These are phyloP conservation scores for Pardosa pseudoannulata DNA, from an alignment of 2,888 invertebrate genomes.

Conservation along the genomic window DNA sequence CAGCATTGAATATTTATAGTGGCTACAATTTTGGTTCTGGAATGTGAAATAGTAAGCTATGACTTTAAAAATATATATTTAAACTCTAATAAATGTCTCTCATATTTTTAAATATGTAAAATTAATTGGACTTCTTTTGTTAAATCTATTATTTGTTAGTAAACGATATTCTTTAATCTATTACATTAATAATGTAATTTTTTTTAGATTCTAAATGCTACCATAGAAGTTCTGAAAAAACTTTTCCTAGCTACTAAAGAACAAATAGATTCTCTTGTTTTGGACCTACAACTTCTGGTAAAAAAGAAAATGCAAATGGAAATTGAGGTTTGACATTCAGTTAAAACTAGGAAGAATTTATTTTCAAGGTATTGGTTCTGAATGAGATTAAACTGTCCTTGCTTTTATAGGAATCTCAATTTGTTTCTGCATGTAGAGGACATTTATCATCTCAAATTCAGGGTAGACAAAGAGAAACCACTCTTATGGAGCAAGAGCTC, in stretches of 20 bases:
- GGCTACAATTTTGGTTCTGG: no score
- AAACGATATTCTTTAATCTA: no score
- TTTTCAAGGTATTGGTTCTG: no score
- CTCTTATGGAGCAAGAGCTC: slow-evolving; percentile 17
- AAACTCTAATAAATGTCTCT: no score
- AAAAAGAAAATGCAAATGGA: slow-evolving; percentile 42
- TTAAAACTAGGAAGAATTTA: no score
- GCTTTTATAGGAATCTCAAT: slow-evolving; percentile 27
- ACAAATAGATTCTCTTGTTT: neutral
- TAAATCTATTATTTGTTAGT: no score
- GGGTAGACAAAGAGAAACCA: slow-evolving; percentile 28
- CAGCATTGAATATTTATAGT: no score
- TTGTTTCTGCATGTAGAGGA: slow-evolving; percentile 9
- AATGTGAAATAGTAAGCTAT: no score
- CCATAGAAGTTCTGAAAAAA: neutral
- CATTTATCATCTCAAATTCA: slow-evolving; percentile 13
- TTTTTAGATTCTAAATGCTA: neutral
- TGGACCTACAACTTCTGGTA: neutral
- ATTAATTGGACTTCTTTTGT: no score
- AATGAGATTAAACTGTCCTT: neutral
- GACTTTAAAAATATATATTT: no score
- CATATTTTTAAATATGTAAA: no score
- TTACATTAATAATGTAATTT: no score
- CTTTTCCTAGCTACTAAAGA: neutral
- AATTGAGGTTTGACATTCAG: slow-evolving; percentile 34